Evolutionary conservation across 92 coral and sea anemone species (phyloP).

Genomic region (Epizoanthus fatuus): DNA sequence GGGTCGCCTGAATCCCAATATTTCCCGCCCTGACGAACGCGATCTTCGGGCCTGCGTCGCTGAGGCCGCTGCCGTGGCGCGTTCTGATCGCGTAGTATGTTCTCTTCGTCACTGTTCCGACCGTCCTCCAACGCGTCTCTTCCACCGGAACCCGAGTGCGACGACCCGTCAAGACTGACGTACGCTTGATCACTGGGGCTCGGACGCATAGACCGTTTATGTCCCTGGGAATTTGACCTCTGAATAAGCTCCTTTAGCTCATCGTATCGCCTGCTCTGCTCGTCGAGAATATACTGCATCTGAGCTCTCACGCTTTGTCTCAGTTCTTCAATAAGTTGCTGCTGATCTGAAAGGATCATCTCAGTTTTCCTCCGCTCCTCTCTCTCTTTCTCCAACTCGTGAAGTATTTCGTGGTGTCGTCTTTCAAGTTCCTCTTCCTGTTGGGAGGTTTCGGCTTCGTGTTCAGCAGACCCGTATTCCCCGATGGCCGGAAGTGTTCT

Average conservation of each 20-base stretch:
- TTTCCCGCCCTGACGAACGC: conserved; percentile 21
- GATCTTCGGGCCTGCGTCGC: conserved; percentile 43
- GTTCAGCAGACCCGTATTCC: conserved; percentile 2
- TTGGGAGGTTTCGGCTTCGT: conserved; percentile 28
- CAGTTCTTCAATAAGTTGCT: conserved; percentile 82
- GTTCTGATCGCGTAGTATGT: conserved; percentile 32
- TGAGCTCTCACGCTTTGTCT: conserved; percentile 82
- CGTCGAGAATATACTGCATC: conserved; percentile 77
- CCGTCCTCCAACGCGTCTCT: conserved; percentile 41
- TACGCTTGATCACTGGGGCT: conserved; percentile 73
- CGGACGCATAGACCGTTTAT: conserved; percentile 27
- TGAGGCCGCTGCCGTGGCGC: conserved; percentile 37
- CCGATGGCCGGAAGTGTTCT: conserved; percentile 23
- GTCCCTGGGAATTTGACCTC: conserved; percentile 13
- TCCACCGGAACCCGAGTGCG: conserved; percentile 57
- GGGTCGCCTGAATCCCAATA: conserved; percentile 48
- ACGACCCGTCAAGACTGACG: conserved; percentile 67
- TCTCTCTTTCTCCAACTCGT: conserved; percentile 70
- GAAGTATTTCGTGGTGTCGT: conserved; percentile 54
- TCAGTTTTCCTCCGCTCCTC: conserved; percentile 87
- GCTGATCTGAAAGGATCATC: conserved; percentile 68
- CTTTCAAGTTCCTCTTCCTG: not conserved
- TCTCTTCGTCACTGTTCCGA: conserved; percentile 44
- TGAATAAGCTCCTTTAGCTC: conserved; percentile 69
- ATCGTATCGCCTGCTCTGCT: conserved; percentile 81